These are phyloP conservation scores for Platycheirus albimanus DNA, from an alignment of 2,888 invertebrate species.

Conservation along the genomic window DNA sequence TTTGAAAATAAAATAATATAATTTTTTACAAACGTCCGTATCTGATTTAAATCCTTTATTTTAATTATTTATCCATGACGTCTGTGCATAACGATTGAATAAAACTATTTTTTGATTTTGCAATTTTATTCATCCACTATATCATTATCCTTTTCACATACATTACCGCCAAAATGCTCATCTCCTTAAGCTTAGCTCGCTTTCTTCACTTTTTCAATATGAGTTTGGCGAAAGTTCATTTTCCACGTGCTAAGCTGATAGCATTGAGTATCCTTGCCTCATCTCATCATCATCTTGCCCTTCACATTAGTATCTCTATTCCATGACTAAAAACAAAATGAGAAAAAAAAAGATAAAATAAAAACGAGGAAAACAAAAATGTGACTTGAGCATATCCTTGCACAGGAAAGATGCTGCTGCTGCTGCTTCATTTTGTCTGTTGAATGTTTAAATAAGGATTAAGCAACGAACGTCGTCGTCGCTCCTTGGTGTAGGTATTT, in stretches of 20 bases:
- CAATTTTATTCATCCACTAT: no score
- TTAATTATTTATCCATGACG: no score
- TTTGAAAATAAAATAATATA: no score
- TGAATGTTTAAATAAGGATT: constrained; percentile 74
- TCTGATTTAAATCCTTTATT: no score
- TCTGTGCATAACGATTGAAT: no score
- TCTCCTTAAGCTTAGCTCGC: neutral
- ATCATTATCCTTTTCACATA: neutral
- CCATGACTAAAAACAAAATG: constrained; percentile 20
- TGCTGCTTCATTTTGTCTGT: constrained; percentile 73
- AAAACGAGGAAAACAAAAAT: constrained; percentile 20
- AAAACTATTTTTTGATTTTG: no score
- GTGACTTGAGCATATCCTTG: constrained; percentile 60
- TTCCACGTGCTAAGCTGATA: constrained; percentile 65
- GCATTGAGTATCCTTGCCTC: constrained; percentile 25
- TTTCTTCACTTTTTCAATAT: constrained; percentile 25
- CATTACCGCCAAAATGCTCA: constrained; percentile 22
- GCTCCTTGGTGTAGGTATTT: constrained; percentile 45
- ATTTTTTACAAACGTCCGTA: no score
- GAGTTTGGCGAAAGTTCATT: constrained; percentile 67
- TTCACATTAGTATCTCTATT: constrained; percentile 57
- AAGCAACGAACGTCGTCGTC: constrained; percentile 66
- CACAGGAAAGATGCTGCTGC: constrained; percentile 68
- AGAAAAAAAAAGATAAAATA: constrained; percentile 3
- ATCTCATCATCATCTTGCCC: constrained; percentile 6